phyloP scores from a whole-genome alignment of 2,888 invertebrate genomes.

The Anorthoa munda region DNA sequence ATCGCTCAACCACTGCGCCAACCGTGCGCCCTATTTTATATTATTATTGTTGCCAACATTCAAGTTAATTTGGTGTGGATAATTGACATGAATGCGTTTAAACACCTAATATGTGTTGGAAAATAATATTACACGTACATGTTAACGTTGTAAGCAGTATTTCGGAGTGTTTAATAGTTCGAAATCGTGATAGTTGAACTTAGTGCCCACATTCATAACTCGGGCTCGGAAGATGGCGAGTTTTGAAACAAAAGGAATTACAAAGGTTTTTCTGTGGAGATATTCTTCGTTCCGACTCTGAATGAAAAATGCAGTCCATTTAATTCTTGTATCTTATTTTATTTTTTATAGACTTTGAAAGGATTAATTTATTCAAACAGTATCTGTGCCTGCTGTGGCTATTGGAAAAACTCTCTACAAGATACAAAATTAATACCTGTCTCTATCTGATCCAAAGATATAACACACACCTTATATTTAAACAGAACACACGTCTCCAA shows the following conservation, averaged over 20 bases:
- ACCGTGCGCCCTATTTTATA: too few species aligned
- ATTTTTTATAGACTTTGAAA: not conserved
- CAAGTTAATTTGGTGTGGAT: too few species aligned
- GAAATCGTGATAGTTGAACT: too few species aligned
- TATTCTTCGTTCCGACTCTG: not conserved
- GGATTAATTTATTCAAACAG: not conserved
- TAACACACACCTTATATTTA: not conserved
- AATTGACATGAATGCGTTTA: too few species aligned
- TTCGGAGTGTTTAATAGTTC: too few species aligned
- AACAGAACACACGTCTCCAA: too few species aligned
- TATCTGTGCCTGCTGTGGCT: too few species aligned
- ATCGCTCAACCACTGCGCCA: too few species aligned
- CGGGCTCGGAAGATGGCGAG: constrained; percentile 52
- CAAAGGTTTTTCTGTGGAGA: not conserved
- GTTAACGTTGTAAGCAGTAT: too few species aligned
- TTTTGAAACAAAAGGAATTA: constrained; percentile 12
- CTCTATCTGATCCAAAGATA: not conserved
- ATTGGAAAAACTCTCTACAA: too few species aligned
- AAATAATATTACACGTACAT: constrained; percentile 46
- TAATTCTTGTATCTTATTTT: not conserved
- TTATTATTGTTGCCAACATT: too few species aligned
- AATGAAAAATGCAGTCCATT: not conserved
- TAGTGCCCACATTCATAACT: constrained; percentile 52
- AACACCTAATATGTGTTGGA: constrained; percentile 45
- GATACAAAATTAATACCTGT: too few species aligned